phyloP scores from a whole-genome alignment of 1,140 invertebrate species.

The Aphaenogaster rudis region DNA sequence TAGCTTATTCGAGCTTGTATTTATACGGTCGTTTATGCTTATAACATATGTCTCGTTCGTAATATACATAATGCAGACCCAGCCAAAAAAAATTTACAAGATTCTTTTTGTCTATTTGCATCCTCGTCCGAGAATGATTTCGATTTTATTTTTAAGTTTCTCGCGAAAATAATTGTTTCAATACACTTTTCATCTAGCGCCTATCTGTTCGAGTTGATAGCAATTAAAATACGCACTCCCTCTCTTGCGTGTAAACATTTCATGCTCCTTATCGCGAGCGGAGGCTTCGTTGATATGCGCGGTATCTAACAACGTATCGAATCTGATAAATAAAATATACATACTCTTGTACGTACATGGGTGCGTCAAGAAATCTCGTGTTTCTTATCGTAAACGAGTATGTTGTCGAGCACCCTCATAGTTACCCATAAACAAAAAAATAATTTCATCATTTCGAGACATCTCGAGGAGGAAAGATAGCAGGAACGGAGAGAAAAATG shows the following conservation, averaged over 20 bases:
- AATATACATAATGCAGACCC: not conserved
- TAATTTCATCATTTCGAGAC: slow-evolving; percentile 35
- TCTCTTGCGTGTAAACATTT: slow-evolving; percentile 43
- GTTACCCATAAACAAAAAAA: slow-evolving; percentile 30
- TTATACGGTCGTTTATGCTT: not conserved
- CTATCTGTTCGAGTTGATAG: not conserved
- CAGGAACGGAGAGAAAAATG: not conserved
- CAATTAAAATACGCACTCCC: slow-evolving; percentile 38
- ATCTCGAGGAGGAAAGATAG: not conserved
- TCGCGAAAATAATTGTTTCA: not conserved
- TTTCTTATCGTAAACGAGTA: slow-evolving; percentile 40
- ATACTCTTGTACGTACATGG: not conserved
- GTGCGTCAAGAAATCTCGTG: slow-evolving; percentile 14
- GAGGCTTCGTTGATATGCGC: slow-evolving; percentile 23
- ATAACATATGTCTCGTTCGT: not conserved
- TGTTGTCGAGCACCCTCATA: not conserved
- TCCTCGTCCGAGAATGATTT: not conserved
- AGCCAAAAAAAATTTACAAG: not conserved
- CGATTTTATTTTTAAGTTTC: slow-evolving; percentile 7
- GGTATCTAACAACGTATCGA: slow-evolving; percentile 43
- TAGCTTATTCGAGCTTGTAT: not conserved
- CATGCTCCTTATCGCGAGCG: slow-evolving; percentile 23
- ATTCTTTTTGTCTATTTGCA: not conserved
- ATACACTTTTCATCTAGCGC: not conserved
- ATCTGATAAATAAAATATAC: slow-evolving; percentile 42